phyloP scores from a whole-genome alignment of 2,113 vertebrate species.

The Semnopithecus entellus region DNA sequence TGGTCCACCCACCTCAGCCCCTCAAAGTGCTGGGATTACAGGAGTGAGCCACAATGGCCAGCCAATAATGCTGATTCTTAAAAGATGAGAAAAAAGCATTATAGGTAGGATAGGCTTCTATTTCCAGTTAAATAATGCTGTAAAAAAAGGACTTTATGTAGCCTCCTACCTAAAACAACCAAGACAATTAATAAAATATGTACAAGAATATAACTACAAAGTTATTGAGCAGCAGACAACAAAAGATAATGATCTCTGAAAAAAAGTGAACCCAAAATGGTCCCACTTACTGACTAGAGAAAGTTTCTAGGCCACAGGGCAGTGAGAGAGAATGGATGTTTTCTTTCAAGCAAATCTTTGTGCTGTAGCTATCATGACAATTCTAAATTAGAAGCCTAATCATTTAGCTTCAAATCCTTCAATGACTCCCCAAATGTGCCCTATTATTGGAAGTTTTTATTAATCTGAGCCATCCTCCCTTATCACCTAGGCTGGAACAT shows the following conservation, averaged over 20 bases:
- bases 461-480: background rate
- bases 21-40: no score
- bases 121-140: background rate
- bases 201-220: background rate
- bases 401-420: background rate
- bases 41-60: no score
- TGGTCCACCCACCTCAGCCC: no score
- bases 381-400: background rate
- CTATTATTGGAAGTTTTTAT: background rate
- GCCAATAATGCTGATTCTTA: background rate
- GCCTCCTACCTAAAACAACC: background rate
- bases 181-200: background rate
- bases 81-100: background rate
- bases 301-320: background rate
- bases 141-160: background rate
- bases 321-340: background rate
- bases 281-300: background rate
- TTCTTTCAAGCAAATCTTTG: background rate
- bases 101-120: background rate
- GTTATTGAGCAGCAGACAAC: background rate
- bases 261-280: background rate
- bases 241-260: background rate
- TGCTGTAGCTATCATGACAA: background rate
- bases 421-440: background rate
- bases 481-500: no score